Evolutionary conservation across 2,797 vertebrate genomes (phyloP), one percentile per base, ranked within the genome.

Genomic region (Choloepus didactylus): DNA sequence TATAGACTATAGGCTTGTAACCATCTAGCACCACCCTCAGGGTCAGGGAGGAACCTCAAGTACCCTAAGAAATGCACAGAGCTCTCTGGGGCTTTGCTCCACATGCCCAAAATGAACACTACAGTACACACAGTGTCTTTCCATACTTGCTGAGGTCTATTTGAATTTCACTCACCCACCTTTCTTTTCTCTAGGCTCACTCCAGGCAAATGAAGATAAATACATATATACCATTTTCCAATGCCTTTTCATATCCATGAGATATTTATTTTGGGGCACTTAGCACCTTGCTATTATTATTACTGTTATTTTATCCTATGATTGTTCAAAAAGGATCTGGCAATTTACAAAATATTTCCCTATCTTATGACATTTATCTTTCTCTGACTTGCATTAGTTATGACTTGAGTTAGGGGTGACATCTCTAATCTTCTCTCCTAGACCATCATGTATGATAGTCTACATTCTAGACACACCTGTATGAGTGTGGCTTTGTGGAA

Each of bases 291-390:
- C 51, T 87, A 29, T 93, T 64, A 59, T 76, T 94, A 54, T 60
- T 86, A 9, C 44, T 85, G 21, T 70, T 92, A 86, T 19, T 46
- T 18, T 70, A 35, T 35, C 49, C 35, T 84, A 31, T 86, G 44
- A 87, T 23, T 84, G 21, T 85, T 93, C 60, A 88, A 79, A 90
- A 85, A 94, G 77, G 60, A 86, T 72, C 62, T 76, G n/a, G 35
- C 85, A n/a, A 62, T 64, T 91, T 91, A 15, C 76, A 56, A 85
- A 75, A 69, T 64, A 72, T 21, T 19, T 69, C n/a, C n/a, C 85
- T 35, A 19, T 51, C 69, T 86, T 77, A 82, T 70, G 60, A 66
- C n/a, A 82, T 91, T 93, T 66, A 66, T 76, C 21, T 82, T 91
- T 85, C 84, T 69, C 83, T 16, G 38, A 89, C 35, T 82, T 70